Percentiles rank a stretch among this genome's conserved stretches.
These are phyloP conservation scores for Lithophane leautieri DNA, from an alignment of 2,888 invertebrate genomes.

Conservation along the genomic window DNA sequence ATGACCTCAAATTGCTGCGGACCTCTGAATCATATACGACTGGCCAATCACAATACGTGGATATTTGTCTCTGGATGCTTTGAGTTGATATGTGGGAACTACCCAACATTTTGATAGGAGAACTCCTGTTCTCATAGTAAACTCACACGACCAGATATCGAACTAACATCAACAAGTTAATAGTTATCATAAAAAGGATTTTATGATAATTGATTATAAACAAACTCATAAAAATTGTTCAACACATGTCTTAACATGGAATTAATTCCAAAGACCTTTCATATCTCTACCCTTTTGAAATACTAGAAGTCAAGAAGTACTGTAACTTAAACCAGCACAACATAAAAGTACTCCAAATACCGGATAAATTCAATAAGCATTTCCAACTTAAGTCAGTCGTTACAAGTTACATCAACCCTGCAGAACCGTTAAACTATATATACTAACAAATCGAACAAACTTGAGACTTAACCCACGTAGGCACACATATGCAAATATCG, in stretches of 20 bases:
- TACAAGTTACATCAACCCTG: constrained; percentile 25
- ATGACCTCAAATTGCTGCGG: constrained; percentile 48
- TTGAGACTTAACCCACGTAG: constrained; percentile 41
- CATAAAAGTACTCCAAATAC: constrained; percentile 38
- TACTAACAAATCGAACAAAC: constrained; percentile 60
- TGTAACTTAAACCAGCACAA: constrained; percentile 5
- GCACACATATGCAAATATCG: constrained; percentile 70
- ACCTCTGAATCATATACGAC: constrained; percentile 57
- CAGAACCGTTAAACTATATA: constrained; percentile 53
- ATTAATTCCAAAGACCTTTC: constrained; percentile 9
- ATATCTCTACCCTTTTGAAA: constrained; percentile 13
- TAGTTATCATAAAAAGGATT: too few species aligned
- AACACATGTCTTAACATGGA: neutral
- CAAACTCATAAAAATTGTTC: neutral
- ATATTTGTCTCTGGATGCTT: constrained; percentile 19
- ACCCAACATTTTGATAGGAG: neutral
- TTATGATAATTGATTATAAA: too few species aligned
- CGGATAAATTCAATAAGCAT: constrained; percentile 39
- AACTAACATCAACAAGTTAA: too few species aligned
- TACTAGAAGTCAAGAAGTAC: constrained; percentile 21
- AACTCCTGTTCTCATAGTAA: too few species aligned
- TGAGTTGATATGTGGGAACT: neutral
- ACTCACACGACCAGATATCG: too few species aligned
- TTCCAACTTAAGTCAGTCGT: constrained; percentile 19
- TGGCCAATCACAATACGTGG: constrained; percentile 17